Conservation (phyloP, 1,140 invertebrate genomes). For the Mamestra configurata region DNA sequence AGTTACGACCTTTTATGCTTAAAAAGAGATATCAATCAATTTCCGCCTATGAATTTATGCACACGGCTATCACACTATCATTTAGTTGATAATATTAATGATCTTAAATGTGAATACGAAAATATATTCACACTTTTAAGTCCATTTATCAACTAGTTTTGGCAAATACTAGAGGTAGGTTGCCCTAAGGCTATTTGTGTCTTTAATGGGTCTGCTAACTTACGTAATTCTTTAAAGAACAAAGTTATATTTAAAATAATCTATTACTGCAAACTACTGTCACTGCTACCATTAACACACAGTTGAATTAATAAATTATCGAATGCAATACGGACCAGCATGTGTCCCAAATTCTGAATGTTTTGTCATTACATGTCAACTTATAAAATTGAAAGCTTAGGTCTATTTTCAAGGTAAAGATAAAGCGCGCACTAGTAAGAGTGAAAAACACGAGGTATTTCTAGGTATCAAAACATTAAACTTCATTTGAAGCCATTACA, state of each 20-base stretch:
- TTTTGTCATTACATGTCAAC: not conserved
- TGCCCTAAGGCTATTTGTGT: not conserved
- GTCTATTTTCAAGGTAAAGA: too few species aligned
- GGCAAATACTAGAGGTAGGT: not conserved
- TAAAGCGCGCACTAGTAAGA: too few species aligned
- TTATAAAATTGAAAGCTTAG: too few species aligned
- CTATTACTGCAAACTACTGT: constrained; percentile 15
- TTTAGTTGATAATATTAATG: not conserved
- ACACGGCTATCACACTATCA: constrained; percentile 1
- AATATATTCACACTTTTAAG: not conserved
- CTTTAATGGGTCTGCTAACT: not conserved
- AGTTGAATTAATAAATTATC: not conserved
- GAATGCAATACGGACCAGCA: not conserved
- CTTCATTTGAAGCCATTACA: constrained; percentile 13
- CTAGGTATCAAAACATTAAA: not conserved
- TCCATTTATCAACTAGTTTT: not conserved
- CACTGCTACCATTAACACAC: constrained; percentile 11
- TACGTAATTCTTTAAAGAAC: constrained; percentile 9
- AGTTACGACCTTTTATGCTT: constrained; percentile 25
- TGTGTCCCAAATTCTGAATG: too few species aligned
- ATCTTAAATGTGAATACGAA: not conserved
- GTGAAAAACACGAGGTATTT: too few species aligned
- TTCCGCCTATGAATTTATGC: constrained; percentile 17
- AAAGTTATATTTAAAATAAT: not conserved
- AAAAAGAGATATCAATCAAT: constrained; percentile 16